A percentile compares a stretch with the other conserved stretches of the same genome.
Evolutionary conservation across 2,113 vertebrate genomes (phyloP).

Genomic region (Chauna torquata): DNA sequence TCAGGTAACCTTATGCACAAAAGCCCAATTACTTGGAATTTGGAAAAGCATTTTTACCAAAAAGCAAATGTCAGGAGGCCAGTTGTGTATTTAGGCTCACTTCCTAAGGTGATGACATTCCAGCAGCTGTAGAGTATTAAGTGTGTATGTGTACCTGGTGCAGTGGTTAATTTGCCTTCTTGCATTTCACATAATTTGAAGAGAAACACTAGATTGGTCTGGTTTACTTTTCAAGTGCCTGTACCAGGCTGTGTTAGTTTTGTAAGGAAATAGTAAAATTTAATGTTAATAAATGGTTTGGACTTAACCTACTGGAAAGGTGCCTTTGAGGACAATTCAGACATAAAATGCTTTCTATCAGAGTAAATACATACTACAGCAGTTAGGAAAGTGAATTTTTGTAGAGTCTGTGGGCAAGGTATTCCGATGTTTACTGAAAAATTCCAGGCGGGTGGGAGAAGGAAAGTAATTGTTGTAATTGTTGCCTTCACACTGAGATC

Average conservation of each 20-base stretch:
- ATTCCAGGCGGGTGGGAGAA: not conserved
- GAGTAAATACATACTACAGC: not conserved
- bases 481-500: not conserved
- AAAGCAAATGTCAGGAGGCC: not conserved
- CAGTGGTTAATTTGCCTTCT: not conserved
- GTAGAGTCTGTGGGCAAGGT: not conserved
- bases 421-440: not conserved
- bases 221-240: not conserved
- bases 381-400: not conserved
- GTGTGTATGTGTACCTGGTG: not conserved
- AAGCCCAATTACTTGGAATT: not conserved
- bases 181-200: not conserved
- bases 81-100: not conserved
- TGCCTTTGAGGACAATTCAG: not conserved
- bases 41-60: not conserved
- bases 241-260: not conserved
- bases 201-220: not conserved
- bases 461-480: not conserved
- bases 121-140: not conserved
- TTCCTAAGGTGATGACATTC: not conserved
- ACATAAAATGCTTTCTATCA: not conserved
- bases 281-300: not conserved
- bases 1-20: conserved; percentile 83
- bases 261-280: not conserved
- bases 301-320: not conserved